Evolutionary conservation across 2,888 invertebrate genomes (phyloP), one percentile per base, ranked within the genome.

Genomic region (Hololepta plana): DNA sequence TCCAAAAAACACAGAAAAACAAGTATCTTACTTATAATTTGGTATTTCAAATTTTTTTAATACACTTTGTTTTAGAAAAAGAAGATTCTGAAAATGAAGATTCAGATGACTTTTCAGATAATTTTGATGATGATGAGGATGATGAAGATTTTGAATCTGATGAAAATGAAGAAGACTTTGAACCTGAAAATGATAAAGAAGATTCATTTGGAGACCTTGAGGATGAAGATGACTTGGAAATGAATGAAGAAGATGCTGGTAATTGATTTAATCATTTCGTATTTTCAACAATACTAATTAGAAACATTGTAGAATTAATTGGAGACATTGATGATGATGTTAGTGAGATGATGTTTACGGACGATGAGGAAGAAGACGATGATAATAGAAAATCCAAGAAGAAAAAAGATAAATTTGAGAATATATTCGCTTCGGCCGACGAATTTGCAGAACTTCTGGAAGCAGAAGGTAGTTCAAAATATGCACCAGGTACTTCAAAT

Each of bases 391-490:
- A 36, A 26, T 24, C 27, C 10, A 35, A 43, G 35, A 37, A 37
- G 27, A 42, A 43, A 27, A 16, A 41, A 40, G 24, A 38, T 37
- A n/a, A 67, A 70, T 38, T 57, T 69, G 22, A 7, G 7, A n/a
- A 17, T 17, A 45, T 81, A 16, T 85, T 85, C 55, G 80, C 82
- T 3, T 76, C 82, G 1, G 84, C 84, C 0, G 87, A 87, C 50
- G 75, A 88, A 54, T 91, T 91, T 58, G 75, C 88, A 0, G 73
- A 80, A 22, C 60, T 90, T 38, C 56, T 93, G 27, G 90, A 91
- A 52, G 81, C 85, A 32, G 79, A 80, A 24, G 76, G 77, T 1
- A 62, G 66, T 23, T 62, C 68, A 3, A 53, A 51, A 34, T 33
- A 46, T 6, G 59, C 57, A 35, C 60, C 64, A 24, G 72, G 72